Evolutionary conservation across 2,888 invertebrate species (phyloP).

Genomic region (Phoronis australis): DNA sequence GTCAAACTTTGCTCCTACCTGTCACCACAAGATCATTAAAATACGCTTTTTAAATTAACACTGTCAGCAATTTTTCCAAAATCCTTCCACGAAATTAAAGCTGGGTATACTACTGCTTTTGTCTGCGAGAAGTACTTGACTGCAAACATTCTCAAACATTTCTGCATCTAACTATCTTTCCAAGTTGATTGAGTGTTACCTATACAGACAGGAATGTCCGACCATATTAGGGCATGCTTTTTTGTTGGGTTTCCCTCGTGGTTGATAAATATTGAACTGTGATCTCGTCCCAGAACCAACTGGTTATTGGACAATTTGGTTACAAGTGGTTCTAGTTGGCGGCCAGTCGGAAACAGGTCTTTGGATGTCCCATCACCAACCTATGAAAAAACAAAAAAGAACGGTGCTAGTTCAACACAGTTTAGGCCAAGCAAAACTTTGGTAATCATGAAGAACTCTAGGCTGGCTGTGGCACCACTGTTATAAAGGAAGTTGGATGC

Average conservation of each 20-base stretch:
- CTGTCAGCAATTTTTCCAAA: too few relatives aligned
- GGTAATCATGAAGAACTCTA: too few relatives aligned
- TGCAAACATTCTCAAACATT: neutral
- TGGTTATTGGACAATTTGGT: constrained; percentile 44
- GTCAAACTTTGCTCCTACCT: too few relatives aligned
- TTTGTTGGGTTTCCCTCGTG: constrained; percentile 65
- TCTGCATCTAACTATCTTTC: neutral
- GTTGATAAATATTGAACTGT: constrained; percentile 79
- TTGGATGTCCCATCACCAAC: constrained; percentile 61
- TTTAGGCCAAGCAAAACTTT: too few relatives aligned
- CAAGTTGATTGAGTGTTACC: too few relatives aligned
- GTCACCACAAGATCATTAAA: too few relatives aligned
- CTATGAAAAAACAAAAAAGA: constrained; percentile 22
- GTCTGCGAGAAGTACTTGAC: too few relatives aligned
- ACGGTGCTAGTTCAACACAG: neutral
- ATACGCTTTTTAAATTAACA: too few relatives aligned
- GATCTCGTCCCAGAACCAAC: constrained; percentile 78
- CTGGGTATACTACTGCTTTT: too few relatives aligned
- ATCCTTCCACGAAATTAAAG: too few relatives aligned
- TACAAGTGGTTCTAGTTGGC: constrained; percentile 52
- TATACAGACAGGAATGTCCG: constrained; percentile 64
- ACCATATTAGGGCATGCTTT: constrained; percentile 71
- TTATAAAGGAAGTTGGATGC: too few relatives aligned
- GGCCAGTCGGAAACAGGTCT: constrained; percentile 69
- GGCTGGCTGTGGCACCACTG: too few relatives aligned